Evolutionary conservation across 2,113 vertebrate genomes (phyloP).

Genomic region (Sitta europaea): DNA sequence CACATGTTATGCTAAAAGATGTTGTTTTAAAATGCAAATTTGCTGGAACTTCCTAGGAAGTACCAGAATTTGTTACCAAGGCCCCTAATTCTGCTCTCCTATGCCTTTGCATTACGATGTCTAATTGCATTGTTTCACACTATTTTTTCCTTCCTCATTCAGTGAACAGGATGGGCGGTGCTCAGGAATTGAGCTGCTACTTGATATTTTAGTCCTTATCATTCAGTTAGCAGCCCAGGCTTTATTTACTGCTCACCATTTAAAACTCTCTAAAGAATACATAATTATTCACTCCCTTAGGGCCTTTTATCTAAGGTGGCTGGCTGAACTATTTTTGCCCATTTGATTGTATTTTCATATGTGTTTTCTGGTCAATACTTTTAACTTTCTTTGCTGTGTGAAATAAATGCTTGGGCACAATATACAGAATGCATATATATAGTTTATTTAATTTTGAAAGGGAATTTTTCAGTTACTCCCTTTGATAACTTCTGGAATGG

Average conservation of each 20-base stretch:
- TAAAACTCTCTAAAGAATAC: slow-evolving; percentile 31
- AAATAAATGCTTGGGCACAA: neutral
- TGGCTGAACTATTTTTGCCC: slow-evolving; percentile 23
- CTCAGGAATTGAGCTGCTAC: slow-evolving; percentile 31
- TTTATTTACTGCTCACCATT: slow-evolving; percentile 44
- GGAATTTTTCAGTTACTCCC: neutral
- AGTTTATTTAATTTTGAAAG: neutral
- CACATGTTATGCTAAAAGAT: neutral
- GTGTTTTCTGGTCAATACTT: neutral
- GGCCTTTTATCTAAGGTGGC: neutral
- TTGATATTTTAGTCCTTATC: slow-evolving; percentile 61
- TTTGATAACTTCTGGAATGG: neutral
- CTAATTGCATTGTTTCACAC: slow-evolving; percentile 61
- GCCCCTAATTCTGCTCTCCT: neutral
- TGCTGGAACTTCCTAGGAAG: slow-evolving; percentile 53
- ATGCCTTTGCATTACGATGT: neutral
- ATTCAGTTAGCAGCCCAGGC: neutral
- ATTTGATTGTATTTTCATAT: neutral
- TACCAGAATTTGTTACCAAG: neutral
- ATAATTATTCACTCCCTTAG: slow-evolving; percentile 18
- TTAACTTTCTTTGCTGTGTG: neutral
- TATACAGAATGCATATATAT: neutral
- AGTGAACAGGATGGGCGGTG: slow-evolving; percentile 42
- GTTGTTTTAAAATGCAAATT: slow-evolving; percentile 21
- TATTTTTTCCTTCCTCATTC: slow-evolving; percentile 60